A percentile compares a stretch with the other conserved stretches of the same genome.
These are phyloP conservation scores for Labroides dimidiatus DNA, from an alignment of 2,797 vertebrate species.

Conservation along the genomic window DNA sequence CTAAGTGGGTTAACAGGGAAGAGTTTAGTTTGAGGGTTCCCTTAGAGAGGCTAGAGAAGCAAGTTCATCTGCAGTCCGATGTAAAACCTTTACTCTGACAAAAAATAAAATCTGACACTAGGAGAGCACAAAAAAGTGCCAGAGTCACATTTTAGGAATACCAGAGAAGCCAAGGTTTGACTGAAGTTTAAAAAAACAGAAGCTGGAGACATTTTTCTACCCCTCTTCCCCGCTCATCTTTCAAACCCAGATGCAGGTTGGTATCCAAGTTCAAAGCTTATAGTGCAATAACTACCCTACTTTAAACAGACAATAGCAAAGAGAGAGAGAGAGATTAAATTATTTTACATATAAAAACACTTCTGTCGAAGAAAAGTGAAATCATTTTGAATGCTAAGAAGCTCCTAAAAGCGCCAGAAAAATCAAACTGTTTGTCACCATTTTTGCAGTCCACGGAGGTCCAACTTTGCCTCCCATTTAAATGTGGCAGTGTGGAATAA, in stretches of 20 bases:
- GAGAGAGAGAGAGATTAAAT: constrained; percentile 50
- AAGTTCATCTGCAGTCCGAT: constrained; percentile 73
- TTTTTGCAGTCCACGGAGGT: constrained; percentile 74
- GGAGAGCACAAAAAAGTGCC: constrained; percentile 45
- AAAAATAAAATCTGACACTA: constrained; percentile 52
- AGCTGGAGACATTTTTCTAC: constrained; percentile 44
- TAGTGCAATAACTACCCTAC: constrained; percentile 64
- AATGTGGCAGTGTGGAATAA: constrained; percentile 66
- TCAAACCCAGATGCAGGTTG: constrained; percentile 43
- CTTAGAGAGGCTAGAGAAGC: constrained; percentile 57
- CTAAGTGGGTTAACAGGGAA: constrained; percentile 74
- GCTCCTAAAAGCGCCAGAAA: constrained; percentile 59
- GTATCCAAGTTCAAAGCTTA: constrained; percentile 57
- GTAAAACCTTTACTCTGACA: constrained; percentile 41
- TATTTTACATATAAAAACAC: constrained; percentile 78
- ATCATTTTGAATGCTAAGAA: constrained; percentile 68
- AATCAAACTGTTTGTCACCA: constrained; percentile 76
- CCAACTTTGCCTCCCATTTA: constrained; percentile 84
- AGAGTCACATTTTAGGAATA: constrained; percentile 71
- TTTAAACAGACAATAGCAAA: constrained; percentile 51
- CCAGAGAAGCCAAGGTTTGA: constrained; percentile 41
- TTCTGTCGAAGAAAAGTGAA: constrained; percentile 69
- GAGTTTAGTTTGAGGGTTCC: constrained; percentile 74
- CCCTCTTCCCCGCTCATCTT: constrained; percentile 72
- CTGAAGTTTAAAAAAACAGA: constrained; percentile 48